Evolutionary conservation across 2,113 vertebrate species (phyloP), one percentile per base, ranked within the genome.

Genomic region (Epinephelus moara): DNA sequence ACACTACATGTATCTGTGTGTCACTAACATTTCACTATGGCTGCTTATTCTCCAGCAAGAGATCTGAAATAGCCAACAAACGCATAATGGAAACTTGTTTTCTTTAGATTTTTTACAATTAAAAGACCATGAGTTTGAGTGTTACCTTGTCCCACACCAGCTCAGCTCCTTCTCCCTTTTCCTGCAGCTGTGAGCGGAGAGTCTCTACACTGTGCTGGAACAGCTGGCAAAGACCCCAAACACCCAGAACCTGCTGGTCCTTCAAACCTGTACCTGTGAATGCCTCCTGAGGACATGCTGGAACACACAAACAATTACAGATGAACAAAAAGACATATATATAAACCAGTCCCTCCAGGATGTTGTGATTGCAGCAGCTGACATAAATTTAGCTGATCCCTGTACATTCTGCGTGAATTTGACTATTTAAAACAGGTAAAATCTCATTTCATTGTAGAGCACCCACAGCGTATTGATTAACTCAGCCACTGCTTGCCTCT

Each of bases 61-160:
- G 33, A 33, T 17, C 27, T 21, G 11, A 50, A 30, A 49, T 49
- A 14, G 18, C n/a, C 10, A 72, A 73, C 56, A 50, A 30, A 14
- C 9, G 30, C 64, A 45, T 0, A 52, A 27, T 33, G 30, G 6
- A 23, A 6, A 1, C 15, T 47, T 4, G 4, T 33, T 21, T 33
- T 33, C 8, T 37, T 55, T 40, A 13, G 33, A 60, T 6, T 49
- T 49, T 47, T 67, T 25, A 40, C 9, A 40, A 12, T 55, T 2
- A 45, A 45, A 40, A 57, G 15, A 53, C 9, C 33, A 19, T 11
- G n/a, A 73, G 21, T 61, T 4, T 21, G 17, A 45, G 61, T 1
- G 94, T 81, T 81, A 99, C 98, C 97, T 99, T 99, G 93, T 99
- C 98, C 98, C 98, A 99, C 63, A 98, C 95, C 21, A 99, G 96